Evolutionary conservation across 2,113 vertebrate species (phyloP), one percentile per base, ranked within the genome.

Genomic region (Toxotes jaculatrix): DNA sequence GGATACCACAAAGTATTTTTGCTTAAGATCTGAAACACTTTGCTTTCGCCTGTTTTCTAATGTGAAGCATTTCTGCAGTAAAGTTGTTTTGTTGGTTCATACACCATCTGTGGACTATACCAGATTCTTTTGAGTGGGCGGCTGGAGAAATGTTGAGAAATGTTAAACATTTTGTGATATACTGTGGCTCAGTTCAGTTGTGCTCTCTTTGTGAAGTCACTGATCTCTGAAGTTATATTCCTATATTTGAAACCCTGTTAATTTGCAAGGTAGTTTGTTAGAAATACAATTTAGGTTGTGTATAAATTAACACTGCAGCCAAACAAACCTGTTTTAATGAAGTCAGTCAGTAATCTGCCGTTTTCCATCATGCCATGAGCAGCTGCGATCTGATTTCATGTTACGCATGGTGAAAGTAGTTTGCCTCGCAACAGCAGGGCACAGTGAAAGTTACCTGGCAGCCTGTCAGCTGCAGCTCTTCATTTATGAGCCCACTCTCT

Each of bases 71-170:
- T 3, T 27, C 23, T 36, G 60, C 16, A 51, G 59, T 43, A 36
- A 36, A 36, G 5, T 3, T 36, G 49, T 57, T 49, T 43, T 43
- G 16, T 38, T 27, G 14, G 3, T 69, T 76, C 14, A 63, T 56
- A 3, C 4, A 27, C 49, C 14, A 12, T 36, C 14, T 57, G 16
- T n/a, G 51, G 47, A 19, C 34, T 51, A 0, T 6, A n/a, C 4
- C 36, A 43, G 36, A 43, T 36, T 34, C 12, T 19, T n/a, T 21
- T 27, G n/a, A 32, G 75, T 79, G 79, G 79, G 82, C 12, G 79
- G 51, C 61, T 65, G 63, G 23, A 36, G 19, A 53, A n/a, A 53
- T 53, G 56, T 59, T 31, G n/a, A 55, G 7, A 27, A 56, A 27
- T 27, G 4, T 56, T 8, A 16, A 31, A 32, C 27, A 32, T 57